These are phyloP conservation scores for Zoanthus gigantus DNA, from an alignment of 92 coral and sea anemone species.

Conservation along the genomic window DNA sequence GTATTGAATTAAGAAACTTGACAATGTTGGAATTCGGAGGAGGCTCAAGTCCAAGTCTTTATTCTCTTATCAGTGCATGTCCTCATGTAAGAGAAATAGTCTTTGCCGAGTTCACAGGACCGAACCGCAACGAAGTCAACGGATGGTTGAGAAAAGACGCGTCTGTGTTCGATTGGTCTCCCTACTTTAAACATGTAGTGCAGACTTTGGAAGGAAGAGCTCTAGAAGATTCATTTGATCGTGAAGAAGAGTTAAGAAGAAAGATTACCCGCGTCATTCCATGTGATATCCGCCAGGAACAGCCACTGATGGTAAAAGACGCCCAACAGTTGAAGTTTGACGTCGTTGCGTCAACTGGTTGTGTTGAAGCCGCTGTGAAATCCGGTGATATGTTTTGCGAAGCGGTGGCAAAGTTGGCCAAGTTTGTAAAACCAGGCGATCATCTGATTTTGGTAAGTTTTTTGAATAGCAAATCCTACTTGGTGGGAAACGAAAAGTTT, in stretches of 20 bases:
- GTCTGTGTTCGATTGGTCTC: background rate
- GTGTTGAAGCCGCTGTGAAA: background rate
- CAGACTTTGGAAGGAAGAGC: background rate
- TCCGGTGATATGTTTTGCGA: background rate
- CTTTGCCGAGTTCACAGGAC: conserved; percentile 66
- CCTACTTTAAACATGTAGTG: too few species aligned
- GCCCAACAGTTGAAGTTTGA: background rate
- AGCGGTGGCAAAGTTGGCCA: background rate
- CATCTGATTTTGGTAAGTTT: background rate
- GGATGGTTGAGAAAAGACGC: conserved; percentile 51
- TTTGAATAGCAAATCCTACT: background rate
- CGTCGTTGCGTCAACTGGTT: too few species aligned
- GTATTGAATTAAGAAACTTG: background rate
- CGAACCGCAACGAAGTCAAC: conserved; percentile 63
- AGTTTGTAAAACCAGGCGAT: background rate
- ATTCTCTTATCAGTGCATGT: too few species aligned
- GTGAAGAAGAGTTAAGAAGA: conserved; percentile 56
- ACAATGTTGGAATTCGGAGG: too few species aligned
- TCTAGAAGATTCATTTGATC: conserved; percentile 18
- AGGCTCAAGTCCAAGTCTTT: background rate
- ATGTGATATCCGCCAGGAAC: too few species aligned
- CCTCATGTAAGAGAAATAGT: conserved; percentile 50
- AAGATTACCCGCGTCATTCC: background rate
- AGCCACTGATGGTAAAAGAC: background rate
- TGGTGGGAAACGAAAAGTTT: background rate